Evolutionary conservation across 2,797 vertebrate species (phyloP).

Genomic region (Thamnophis elegans): DNA sequence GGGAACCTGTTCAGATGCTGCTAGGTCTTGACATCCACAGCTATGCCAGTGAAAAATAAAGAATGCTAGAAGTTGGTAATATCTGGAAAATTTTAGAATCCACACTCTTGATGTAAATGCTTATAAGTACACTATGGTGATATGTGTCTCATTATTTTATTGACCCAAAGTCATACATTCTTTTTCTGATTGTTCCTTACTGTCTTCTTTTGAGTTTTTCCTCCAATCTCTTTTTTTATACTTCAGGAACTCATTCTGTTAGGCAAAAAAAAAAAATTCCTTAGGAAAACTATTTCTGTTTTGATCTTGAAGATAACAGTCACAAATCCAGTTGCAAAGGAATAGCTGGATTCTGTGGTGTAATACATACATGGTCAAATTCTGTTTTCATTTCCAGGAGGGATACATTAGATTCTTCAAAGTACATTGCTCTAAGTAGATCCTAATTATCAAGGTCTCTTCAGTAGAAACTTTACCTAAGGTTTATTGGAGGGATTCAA

Average conservation of each 20-base stretch:
- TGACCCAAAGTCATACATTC: accelerated
- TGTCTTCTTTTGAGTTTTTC: neutral
- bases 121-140: neutral
- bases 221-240: neutral
- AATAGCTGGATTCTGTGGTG: neutral
- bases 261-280: neutral
- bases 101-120: neutral
- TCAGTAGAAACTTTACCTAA: neutral
- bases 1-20: neutral
- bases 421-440: neutral
- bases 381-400: neutral
- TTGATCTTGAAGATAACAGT: neutral
- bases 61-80: neutral
- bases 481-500: neutral
- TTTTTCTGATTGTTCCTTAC: neutral
- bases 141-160: neutral
- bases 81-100: neutral
- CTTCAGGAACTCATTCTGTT: neutral
- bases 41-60: neutral
- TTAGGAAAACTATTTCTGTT: neutral
- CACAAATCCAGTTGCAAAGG: neutral
- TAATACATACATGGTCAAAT: neutral
- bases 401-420: neutral
- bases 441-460: neutral
- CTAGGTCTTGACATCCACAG: neutral